phyloP scores from a whole-genome alignment of 2,797 vertebrate genomes.

The Distichodus sexfasciatus region DNA sequence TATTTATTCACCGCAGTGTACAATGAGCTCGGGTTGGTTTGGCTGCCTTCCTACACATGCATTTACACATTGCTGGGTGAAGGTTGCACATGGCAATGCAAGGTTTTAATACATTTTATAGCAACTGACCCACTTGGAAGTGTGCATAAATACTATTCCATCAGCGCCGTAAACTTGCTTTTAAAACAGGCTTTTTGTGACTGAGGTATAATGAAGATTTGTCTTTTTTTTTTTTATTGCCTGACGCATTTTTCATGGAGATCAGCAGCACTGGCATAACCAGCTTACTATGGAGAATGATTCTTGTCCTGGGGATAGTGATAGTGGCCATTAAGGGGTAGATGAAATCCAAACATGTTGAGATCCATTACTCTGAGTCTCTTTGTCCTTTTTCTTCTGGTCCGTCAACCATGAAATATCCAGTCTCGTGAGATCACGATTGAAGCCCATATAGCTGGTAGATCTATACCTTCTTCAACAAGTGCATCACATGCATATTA shows the following conservation, averaged over 20 bases:
- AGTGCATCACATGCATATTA: not conserved
- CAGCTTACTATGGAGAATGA: not conserved
- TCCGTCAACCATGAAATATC: not conserved
- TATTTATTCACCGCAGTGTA: slow-evolving; percentile 27
- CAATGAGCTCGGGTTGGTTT: slow-evolving; percentile 5
- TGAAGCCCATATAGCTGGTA: not conserved
- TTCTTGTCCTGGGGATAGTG: not conserved
- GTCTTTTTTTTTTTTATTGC: not conserved
- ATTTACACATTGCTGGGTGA: slow-evolving; percentile 22
- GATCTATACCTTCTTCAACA: not conserved
- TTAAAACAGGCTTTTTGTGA: not conserved
- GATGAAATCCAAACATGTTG: not conserved
- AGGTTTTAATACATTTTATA: not conserved
- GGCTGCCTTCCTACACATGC: slow-evolving; percentile 33
- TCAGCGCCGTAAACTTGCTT: not conserved
- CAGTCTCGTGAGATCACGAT: slow-evolving; percentile 5
- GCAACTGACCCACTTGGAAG: not conserved
- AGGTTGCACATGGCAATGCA: slow-evolving; percentile 5
- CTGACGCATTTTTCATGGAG: no score
- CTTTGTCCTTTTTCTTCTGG: not conserved
- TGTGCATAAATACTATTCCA: not conserved
- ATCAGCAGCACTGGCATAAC: no score
- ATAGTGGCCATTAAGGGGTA: not conserved
- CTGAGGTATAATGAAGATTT: not conserved
- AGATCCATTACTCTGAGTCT: not conserved